Percentiles rank a stretch among this genome's conserved stretches.
phyloP scores from a whole-genome alignment of 2,113 vertebrate genomes.

The Dicrurus megarhynchus region DNA sequence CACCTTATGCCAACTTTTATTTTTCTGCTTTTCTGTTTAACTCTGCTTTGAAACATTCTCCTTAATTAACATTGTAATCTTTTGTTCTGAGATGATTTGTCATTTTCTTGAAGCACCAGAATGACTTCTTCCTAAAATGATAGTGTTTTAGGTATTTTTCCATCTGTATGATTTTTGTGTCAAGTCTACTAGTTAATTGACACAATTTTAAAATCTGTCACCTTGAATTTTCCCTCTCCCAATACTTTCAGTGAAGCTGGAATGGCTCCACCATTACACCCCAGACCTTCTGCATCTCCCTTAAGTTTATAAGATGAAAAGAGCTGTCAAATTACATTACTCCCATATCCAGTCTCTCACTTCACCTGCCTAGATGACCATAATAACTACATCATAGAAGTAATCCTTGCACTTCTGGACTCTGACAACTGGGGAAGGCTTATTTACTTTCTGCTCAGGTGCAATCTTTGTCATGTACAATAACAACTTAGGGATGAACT shows the following conservation, averaged over 20 bases:
- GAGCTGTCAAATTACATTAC: constrained; percentile 48
- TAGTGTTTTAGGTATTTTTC: constrained; percentile 23
- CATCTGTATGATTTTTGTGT: constrained; percentile 31
- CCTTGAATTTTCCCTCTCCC: neutral
- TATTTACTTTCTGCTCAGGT: constrained; percentile 31
- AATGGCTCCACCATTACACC: neutral
- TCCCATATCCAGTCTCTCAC: neutral
- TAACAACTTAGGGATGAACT: constrained; percentile 5
- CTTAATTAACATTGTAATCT: constrained; percentile 44
- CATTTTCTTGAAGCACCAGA: constrained; percentile 20
- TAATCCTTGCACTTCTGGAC: constrained; percentile 6
- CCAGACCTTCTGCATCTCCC: neutral
- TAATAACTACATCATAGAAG: constrained; percentile 22
- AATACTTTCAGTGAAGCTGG: constrained; percentile 3
- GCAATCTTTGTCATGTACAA: constrained; percentile 24
- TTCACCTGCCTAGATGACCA: constrained; percentile 34
- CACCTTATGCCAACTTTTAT: neutral
- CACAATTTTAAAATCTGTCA: constrained; percentile 49
- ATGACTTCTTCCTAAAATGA: neutral
- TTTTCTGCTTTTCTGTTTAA: neutral
- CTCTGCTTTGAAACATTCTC: constrained; percentile 23
- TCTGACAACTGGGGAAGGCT: neutral
- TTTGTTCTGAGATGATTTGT: neutral
- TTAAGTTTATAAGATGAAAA: constrained; percentile 25
- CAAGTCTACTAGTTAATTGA: constrained; percentile 33